phyloP scores from a whole-genome alignment of 2,888 invertebrate genomes.

The Brachyptera putata region DNA sequence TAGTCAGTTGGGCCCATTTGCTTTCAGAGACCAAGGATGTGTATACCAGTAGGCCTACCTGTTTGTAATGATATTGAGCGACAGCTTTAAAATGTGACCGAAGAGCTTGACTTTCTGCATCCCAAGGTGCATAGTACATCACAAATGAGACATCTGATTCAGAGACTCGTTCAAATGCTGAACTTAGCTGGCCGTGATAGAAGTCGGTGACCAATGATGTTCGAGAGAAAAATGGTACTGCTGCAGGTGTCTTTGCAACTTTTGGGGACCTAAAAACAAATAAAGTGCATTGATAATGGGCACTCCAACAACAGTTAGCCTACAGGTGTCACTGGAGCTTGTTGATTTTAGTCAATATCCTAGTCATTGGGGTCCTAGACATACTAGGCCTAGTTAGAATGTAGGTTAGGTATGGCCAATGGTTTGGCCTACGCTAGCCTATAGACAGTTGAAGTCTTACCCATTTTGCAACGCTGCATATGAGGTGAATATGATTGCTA shows the following conservation, averaged over 20 bases:
- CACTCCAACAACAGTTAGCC: no score
- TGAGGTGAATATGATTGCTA: constrained; percentile 60
- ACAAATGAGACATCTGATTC: constrained; percentile 75
- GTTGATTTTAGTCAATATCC: no score
- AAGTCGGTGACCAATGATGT: constrained; percentile 70
- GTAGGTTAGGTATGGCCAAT: no score
- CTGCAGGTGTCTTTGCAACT: constrained; percentile 54
- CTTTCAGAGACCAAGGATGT: no score
- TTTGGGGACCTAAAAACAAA: constrained; percentile 50
- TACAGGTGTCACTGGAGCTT: no score
- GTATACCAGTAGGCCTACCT: constrained; percentile 56
- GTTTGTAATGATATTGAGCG: constrained; percentile 63
- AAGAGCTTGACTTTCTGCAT: constrained; percentile 76
- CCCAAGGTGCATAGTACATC: constrained; percentile 96
- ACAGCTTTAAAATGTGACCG: constrained; percentile 70
- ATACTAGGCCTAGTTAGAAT: no score
- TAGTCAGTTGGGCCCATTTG: no score
- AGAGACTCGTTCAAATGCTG: constrained; percentile 57
- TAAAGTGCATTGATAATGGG: not conserved
- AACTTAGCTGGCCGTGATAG: constrained; percentile 68
- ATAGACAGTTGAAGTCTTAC: constrained; percentile 58
- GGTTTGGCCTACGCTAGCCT: no score
- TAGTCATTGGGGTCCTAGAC: no score
- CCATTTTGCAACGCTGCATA: constrained; percentile 67
- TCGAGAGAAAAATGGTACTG: constrained; percentile 67